Evolutionary conservation across 2,113 vertebrate species (phyloP), one percentile per base, ranked within the genome.

Genomic region (Cricetomys ansorgei): DNA sequence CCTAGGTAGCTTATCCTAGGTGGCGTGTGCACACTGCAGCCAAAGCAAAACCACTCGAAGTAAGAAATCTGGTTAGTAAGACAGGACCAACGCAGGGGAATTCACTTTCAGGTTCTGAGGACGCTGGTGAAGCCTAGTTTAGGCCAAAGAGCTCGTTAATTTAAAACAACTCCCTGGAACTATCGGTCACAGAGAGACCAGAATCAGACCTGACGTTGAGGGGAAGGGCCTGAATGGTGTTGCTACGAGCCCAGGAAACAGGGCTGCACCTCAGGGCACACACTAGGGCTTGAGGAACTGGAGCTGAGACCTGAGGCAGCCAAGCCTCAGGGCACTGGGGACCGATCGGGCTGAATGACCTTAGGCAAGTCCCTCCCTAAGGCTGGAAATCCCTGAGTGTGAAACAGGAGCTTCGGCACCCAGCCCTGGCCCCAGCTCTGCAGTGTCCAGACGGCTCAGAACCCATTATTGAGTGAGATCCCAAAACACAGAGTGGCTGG

Each of bases 401-500:
- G 45, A 25, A 34, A 43, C 1, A 5, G 19, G 34, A 31, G 2
- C 92, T 25, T n/a, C 1, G 5, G 53, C 53, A 8, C 10, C 48
- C 16, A 2, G 6, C 25, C 72, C 72, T 62, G 25, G 8, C 43
- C 79, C 80, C 25, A 21, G 37, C 9, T 8, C 4, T 65, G n/a
- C 3, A 0, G 5, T 0, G 67, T 62, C 50, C 45, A 29, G 11
- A 43, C 3, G 23, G 59, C 75, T 85, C 13, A n/a, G 65, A 76
- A 83, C 17, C 23, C 1, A 4, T 59, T 57, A 13, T 0, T 23
- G 79, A 29, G 21, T 67, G 31, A 94, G 80, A 19, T 88, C 87
- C 80, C 87, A 11, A 97, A 96, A 96, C 96, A 85, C 76, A 70
- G 31, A 87, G 94, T 64, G 96, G 95, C 97, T 57, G 53, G 96